phyloP scores from a whole-genome alignment of 2,888 invertebrate species.

The Oasisia sp. region DNA sequence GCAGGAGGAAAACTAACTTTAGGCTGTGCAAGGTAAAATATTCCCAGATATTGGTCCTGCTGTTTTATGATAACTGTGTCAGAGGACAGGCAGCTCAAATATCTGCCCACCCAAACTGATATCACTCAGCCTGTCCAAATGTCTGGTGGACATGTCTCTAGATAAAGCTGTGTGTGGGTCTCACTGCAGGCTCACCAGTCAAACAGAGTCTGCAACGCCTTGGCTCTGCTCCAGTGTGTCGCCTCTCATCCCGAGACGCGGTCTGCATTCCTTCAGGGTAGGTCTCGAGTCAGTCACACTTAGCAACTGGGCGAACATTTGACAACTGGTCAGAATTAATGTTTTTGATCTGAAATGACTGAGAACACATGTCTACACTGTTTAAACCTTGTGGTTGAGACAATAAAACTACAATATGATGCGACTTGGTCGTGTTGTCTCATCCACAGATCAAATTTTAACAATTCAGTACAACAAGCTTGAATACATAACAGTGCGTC shows the following conservation, averaged over 20 bases:
- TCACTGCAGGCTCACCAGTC: constrained; percentile 84
- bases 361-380: too few relatives aligned
- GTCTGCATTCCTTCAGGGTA: constrained; percentile 82
- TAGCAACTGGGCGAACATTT: not conserved
- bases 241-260: constrained; percentile 99
- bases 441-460: too few relatives aligned
- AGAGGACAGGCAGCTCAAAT: constrained; percentile 58
- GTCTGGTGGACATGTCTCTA: too few relatives aligned
- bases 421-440: too few relatives aligned
- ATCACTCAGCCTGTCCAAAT: too few relatives aligned
- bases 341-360: not conserved
- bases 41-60: too few relatives aligned
- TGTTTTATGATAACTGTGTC: too few relatives aligned
- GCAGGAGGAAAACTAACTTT: too few relatives aligned
- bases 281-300: not conserved
- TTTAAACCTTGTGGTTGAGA: too few relatives aligned
- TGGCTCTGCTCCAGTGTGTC: constrained; percentile 97
- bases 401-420: not conserved
- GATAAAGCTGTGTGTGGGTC: not conserved
- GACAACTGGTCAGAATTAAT: not conserved
- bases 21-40: too few relatives aligned
- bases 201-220: constrained; percentile 97
- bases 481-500: too few relatives aligned
- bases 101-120: constrained; percentile 85
- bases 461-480: too few relatives aligned